Percentiles rank a stretch among this genome's conserved stretches.
phyloP scores from a whole-genome alignment of 2,797 vertebrate species.

The Manis javanica region DNA sequence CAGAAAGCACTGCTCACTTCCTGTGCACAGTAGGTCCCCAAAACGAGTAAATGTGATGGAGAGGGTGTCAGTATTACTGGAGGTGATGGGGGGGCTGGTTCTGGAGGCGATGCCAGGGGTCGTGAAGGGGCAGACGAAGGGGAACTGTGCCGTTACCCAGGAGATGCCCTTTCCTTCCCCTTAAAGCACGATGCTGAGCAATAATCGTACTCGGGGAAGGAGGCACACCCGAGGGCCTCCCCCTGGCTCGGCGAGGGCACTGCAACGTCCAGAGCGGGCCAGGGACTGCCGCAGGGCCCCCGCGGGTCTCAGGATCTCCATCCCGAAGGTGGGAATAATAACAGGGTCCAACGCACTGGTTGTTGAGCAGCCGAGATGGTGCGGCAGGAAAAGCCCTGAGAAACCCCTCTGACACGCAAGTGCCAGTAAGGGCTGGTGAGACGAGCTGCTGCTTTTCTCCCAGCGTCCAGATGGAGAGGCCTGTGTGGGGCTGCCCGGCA shows the following conservation, averaged over 20 bases:
- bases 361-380: fast-evolving
- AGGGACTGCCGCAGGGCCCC: background rate
- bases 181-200: background rate
- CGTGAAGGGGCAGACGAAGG: background rate
- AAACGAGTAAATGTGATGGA: background rate
- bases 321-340: background rate
- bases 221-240: background rate
- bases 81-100: fast-evolving
- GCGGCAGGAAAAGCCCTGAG: fast-evolving
- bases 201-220: no score
- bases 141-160: no score
- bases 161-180: background rate
- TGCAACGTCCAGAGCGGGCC: background rate
- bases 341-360: fast-evolving
- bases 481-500: background rate
- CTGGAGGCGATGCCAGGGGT: background rate
- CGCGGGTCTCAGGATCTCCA: background rate
- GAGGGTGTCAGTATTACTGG: no score
- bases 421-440: fast-evolving
- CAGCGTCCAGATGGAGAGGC: fast-evolving
- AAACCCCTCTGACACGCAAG: fast-evolving
- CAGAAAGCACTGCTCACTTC: background rate
- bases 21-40: fast-evolving
- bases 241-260: fast-evolving
- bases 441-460: fast-evolving